Conservation (phyloP, 2,113 vertebrate genomes). For the Barbus barbus region DNA sequence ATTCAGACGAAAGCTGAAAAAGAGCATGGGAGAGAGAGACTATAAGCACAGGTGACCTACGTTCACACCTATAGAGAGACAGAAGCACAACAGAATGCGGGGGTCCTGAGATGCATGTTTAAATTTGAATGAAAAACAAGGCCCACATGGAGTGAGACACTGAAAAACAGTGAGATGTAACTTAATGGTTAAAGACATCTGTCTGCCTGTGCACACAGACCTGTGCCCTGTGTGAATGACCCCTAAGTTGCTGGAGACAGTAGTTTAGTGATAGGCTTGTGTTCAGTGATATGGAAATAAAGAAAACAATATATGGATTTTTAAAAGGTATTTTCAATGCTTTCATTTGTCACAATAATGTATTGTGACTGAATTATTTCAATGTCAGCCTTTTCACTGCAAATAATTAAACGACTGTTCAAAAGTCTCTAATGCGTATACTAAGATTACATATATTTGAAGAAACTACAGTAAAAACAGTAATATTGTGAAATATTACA, state of each 20-base stretch:
- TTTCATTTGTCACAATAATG: not conserved
- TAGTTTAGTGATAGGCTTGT: not conserved
- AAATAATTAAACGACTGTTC: not conserved
- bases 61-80: constrained; percentile 29
- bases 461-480: not conserved
- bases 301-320: not conserved
- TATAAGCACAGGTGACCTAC: constrained; percentile 43
- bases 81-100: not conserved
- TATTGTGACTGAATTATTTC: not conserved
- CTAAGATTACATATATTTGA: not conserved
- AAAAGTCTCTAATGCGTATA: not conserved
- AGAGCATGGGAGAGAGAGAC: constrained; percentile 17
- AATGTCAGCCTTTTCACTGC: not conserved
- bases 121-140: not conserved
- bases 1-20: constrained; percentile 24
- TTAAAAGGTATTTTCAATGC: not conserved
- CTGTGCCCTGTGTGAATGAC: not conserved
- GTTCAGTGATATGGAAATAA: not conserved
- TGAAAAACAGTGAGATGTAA: not conserved
- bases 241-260: not conserved
- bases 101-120: not conserved
- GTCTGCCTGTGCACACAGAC: not conserved
- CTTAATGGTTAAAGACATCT: not conserved
- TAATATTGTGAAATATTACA: not conserved
- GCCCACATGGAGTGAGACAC: not conserved